A percentile compares a stretch with the other conserved stretches of the same genome.
Conservation (phyloP, 2,113 vertebrate species). For the Fulmarus glacialis region DNA sequence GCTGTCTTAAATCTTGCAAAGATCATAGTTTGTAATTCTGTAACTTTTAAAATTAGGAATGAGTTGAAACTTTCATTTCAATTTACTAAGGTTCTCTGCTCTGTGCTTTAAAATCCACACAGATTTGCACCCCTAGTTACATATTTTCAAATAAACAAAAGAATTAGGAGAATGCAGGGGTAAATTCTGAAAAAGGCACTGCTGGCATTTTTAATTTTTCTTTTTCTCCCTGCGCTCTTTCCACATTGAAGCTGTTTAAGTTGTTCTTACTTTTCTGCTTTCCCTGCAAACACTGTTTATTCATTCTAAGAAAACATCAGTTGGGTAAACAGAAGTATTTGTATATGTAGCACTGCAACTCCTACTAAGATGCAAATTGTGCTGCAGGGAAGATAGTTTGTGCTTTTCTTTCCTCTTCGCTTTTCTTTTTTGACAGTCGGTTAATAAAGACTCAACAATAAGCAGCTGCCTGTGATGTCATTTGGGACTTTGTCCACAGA, state of each 20-base stretch:
- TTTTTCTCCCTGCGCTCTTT: background rate
- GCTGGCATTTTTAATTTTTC: background rate
- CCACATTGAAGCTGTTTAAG: background rate
- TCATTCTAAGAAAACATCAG: slow-evolving; percentile 55
- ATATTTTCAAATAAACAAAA: background rate
- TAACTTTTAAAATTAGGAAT: background rate
- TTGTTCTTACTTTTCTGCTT: slow-evolving; percentile 30
- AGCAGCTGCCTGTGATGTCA: slow-evolving; percentile 87
- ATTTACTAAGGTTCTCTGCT: background rate
- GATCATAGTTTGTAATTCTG: background rate
- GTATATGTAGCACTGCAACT: slow-evolving; percentile 45
- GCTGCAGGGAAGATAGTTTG: slow-evolving; percentile 71
- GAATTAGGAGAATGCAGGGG: slow-evolving; percentile 1
- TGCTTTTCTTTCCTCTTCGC: slow-evolving; percentile 49
- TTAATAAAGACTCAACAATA: slow-evolving; percentile 86
- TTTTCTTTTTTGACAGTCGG: slow-evolving; percentile 79
- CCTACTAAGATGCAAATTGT: slow-evolving; percentile 63
- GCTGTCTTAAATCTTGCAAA: background rate
- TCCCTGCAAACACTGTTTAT: slow-evolving; percentile 33
- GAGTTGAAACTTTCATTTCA: background rate
- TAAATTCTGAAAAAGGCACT: background rate
- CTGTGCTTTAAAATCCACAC: background rate
- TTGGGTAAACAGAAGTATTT: slow-evolving; percentile 70
- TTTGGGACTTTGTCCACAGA: slow-evolving; percentile 84
- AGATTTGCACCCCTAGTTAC: background rate